Evolutionary conservation across 2,888 invertebrate species (phyloP), one percentile per base, ranked within the genome.

Genomic region (Microctonus brassicae): DNA sequence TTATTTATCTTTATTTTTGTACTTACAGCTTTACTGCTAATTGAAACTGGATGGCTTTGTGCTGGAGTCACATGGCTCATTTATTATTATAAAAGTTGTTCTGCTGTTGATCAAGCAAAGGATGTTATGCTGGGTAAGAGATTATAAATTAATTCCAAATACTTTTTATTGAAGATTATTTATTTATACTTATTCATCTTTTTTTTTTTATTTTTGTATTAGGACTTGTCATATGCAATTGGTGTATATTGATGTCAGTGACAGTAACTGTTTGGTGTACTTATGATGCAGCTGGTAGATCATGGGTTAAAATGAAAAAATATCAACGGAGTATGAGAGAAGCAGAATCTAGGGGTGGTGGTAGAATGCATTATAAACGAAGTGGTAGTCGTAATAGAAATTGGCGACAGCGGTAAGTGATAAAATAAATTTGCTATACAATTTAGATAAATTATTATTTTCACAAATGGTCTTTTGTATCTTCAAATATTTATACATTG

Each of bases 301-400:
- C 94, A 61, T 96, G 95, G 95, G 95, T 96, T 29, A 95, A 95
- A 88, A 94, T 95, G 94, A 95, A 95, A 86, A 91, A 94, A 81
- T 95, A 94, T 87, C 95, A 95, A 87, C 90, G 94, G 74, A 95
- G 94, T 76, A 92, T 94, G 91, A 90, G 93, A 77, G 93, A 94
- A 83, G 91, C 92, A 24, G 93, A 94, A 84, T 92, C 93, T n/a
- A 80, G 86, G 34, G 81, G 83, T 29, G 80, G 82, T 39, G 83
- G 81, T 26, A 90, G 93, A 78, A 92, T 92, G 80, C 93, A 93
- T 83, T 93, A 94, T 84, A 92, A 93, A 82, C 89, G 94, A 69
- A 94, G 94, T 66, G 94, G 94, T 61, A 94, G 93, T 83, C 89
- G 91, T 82, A 93, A 93, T 79, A 89, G 94, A 79, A 95, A 95